Evolutionary conservation across 23 tunicate species (phyloP).

Genomic region (Halocynthia roretzi): DNA sequence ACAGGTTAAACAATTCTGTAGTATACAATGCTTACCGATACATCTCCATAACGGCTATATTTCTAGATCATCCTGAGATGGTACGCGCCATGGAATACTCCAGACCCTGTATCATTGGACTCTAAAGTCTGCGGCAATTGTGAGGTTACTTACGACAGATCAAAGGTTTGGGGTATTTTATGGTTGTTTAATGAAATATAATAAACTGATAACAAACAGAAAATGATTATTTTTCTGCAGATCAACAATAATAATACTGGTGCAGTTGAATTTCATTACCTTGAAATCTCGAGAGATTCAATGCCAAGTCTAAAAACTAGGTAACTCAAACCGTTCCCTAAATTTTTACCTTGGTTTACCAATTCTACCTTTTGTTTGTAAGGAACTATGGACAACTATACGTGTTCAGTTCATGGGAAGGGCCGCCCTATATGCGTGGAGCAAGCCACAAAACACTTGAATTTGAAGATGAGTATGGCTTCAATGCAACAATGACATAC

Average conservation of each 20-base stretch:
- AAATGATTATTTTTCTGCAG: neutral
- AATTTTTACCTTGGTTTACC: neutral
- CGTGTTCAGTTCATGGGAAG: neutral
- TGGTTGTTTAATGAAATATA: neutral
- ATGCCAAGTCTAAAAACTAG: neutral
- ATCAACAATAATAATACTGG: neutral
- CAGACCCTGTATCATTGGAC: neutral
- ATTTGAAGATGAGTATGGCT: slow-evolving; percentile 1
- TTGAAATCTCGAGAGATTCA: neutral
- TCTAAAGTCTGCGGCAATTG: slow-evolving; percentile 1
- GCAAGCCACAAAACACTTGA: neutral
- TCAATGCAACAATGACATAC: slow-evolving; percentile 2
- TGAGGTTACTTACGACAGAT: neutral
- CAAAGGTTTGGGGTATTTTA: neutral
- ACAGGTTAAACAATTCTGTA: too few species aligned
- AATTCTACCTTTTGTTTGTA: neutral
- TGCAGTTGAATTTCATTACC: neutral
- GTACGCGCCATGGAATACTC: neutral
- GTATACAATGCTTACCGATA: too few species aligned
- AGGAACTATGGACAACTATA: neutral
- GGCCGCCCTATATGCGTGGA: neutral
- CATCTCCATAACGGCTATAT: neutral
- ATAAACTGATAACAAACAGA: neutral
- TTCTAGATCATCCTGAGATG: slow-evolving; percentile 1
- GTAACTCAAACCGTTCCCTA: neutral